Evolutionary conservation across 2,113 vertebrate species (phyloP).

Genomic region (Podiceps cristatus): DNA sequence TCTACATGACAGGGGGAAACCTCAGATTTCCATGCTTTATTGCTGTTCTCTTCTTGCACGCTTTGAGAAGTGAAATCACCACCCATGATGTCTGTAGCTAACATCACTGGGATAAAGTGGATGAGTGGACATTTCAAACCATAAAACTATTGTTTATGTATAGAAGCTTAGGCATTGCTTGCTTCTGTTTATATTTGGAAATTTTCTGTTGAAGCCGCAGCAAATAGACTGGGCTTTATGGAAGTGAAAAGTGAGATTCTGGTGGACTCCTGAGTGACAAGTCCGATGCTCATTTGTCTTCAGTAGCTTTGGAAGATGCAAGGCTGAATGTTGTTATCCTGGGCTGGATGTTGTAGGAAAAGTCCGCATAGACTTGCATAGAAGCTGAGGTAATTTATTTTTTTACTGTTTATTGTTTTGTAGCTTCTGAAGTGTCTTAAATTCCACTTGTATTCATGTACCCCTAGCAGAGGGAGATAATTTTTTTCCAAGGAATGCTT

Average conservation of each 20-base stretch:
- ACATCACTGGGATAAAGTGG: background rate
- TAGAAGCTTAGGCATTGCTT: background rate
- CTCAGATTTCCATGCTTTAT: background rate
- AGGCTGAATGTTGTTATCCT: background rate
- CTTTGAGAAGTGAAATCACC: background rate
- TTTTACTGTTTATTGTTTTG: background rate
- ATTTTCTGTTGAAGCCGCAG: background rate
- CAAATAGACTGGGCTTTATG: background rate
- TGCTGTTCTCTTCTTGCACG: background rate
- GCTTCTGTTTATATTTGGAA: background rate
- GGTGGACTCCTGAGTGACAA: background rate
- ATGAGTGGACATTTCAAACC: background rate
- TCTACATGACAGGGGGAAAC: background rate
- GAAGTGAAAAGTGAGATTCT: background rate
- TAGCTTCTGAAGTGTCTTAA: background rate
- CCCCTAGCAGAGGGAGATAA: background rate
- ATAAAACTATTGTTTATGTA: background rate
- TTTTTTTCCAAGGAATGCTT: background rate
- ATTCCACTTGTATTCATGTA: background rate
- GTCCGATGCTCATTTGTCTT: background rate
- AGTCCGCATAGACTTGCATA: background rate
- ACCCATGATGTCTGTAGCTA: background rate
- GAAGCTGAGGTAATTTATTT: background rate
- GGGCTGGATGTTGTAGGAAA: background rate
- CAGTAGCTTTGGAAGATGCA: background rate